Base-by-base conservation (phyloP, 2,888 invertebrate genomes). In the Drosophila falleni region DNA sequence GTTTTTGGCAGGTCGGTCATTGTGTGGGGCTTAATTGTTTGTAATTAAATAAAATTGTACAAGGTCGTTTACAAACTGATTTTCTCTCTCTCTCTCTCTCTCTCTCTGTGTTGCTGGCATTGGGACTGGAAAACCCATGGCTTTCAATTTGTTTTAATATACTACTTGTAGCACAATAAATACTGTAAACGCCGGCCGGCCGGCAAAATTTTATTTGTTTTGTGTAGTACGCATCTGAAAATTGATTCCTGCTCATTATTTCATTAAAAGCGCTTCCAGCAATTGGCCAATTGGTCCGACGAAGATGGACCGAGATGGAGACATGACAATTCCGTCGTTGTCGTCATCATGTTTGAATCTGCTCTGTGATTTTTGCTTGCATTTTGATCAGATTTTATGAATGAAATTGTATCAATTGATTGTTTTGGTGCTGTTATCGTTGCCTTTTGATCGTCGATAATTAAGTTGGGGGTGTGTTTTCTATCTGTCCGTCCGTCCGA, bases 1-100 rank as follows among this genome's bases (percentile, higher is more conserved):
- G 56, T 70, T 82, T 78, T 79, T 70, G 74, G 63, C 63, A 65
- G 51, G 29, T 16, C 41, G 63, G 19, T 51, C 60, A 15, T 37
- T 61, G 58, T 62, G 68, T 63, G 64, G 41, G 49, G 37, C 67
- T 87, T 86, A 90, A 89, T 90, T 90, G 89, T 81, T 84, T 83
- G 84, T 87, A 89, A 90, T 90, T 90, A 87, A 90, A 83, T 87
- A 81, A 86, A 85, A 86, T 85, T 90, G 78, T 81, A 66, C 91
- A 90, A 90, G 91, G 90, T 85, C 90, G 90, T 50, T 82, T 86
- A 80, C 78, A 82, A 46, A 65, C 61, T 56, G 39, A 65, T 11
- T 46, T 33, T 4, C 11, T 44, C 54, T 15, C 31, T 41, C 13
- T 26, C 31, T 19, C n/a, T 26, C 26, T 29, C 47, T 19, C 5